Evolutionary conservation across 2,113 vertebrate species (phyloP).

Genomic region (Lipophrys pholis): DNA sequence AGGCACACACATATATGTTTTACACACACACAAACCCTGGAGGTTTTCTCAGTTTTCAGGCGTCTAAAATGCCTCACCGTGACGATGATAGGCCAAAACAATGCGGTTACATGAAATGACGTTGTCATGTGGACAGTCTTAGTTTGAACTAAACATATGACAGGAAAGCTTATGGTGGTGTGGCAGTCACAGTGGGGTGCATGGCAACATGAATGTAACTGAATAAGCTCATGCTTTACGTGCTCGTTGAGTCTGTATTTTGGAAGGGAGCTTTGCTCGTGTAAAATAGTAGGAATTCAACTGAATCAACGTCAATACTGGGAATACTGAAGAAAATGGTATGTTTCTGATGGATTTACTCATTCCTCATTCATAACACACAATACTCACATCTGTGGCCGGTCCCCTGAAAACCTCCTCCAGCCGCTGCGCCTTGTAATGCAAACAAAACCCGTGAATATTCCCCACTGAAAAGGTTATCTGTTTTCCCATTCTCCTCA

Average conservation of each 20-base stretch:
- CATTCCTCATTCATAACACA: constrained; percentile 39
- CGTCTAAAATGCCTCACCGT: too few species aligned
- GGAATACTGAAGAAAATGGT: constrained; percentile 8
- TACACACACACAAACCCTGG: too few species aligned
- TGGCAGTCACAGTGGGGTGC: background rate
- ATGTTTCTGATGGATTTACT: constrained; percentile 16
- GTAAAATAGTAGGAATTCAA: constrained; percentile 26
- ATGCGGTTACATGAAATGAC: too few species aligned
- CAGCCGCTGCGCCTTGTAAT: constrained; percentile 33
- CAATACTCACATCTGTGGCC: constrained; percentile 40
- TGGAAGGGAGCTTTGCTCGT: constrained; percentile 23
- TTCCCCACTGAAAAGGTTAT: constrained; percentile 39
- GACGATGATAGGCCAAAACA: too few species aligned
- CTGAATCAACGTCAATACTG: constrained; percentile 48
- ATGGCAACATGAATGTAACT: background rate
- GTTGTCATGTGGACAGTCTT: background rate
- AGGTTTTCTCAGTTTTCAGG: too few species aligned
- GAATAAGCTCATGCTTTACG: background rate
- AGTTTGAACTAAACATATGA: background rate
- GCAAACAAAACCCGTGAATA: constrained; percentile 49
- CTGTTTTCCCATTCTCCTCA: constrained; percentile 37
- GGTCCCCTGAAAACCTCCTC: constrained; percentile 32
- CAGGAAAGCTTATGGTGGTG: background rate
- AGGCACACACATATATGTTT: too few species aligned
- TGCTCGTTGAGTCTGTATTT: constrained; percentile 10